Percentiles rank a stretch among this genome's conserved stretches.
phyloP scores from a whole-genome alignment of 2,113 vertebrate genomes.

The Pelobates fuscus region DNA sequence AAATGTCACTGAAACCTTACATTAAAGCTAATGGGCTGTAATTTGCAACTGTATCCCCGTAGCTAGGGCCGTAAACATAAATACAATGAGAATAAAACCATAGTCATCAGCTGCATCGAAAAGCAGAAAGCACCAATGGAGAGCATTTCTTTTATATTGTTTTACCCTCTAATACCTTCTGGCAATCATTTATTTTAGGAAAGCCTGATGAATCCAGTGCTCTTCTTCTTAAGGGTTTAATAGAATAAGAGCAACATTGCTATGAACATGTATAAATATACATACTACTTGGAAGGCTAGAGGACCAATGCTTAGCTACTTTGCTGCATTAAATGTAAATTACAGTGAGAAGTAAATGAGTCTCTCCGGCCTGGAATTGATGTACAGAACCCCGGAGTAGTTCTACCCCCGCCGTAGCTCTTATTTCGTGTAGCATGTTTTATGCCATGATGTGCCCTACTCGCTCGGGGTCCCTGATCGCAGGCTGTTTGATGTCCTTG shows the following conservation, averaged over 20 bases:
- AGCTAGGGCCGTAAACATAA: conserved; percentile 2
- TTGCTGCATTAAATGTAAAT: no score
- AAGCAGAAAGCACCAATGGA: neutral
- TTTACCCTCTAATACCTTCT: neutral
- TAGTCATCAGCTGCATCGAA: neutral
- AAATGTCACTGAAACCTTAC: conserved; percentile 17
- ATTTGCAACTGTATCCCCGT: conserved; percentile 9
- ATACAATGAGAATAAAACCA: neutral
- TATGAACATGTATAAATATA: neutral
- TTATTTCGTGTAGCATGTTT: no score
- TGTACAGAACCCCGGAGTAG: no score
- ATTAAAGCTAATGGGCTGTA: conserved; percentile 20
- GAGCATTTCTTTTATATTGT: neutral
- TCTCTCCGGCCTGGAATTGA: no score
- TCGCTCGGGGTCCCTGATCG: no score
- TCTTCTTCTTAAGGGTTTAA: neutral
- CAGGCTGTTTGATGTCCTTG: no score
- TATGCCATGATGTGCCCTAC: no score
- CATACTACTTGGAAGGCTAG: no score
- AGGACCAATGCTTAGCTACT: no score
- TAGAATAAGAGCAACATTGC: neutral
- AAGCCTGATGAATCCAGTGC: neutral
- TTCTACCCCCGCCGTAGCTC: no score
- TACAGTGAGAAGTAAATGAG: no score
- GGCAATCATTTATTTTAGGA: neutral